Evolutionary conservation across 2,113 vertebrate genomes (phyloP).

Genomic region (Cacatua alba): DNA sequence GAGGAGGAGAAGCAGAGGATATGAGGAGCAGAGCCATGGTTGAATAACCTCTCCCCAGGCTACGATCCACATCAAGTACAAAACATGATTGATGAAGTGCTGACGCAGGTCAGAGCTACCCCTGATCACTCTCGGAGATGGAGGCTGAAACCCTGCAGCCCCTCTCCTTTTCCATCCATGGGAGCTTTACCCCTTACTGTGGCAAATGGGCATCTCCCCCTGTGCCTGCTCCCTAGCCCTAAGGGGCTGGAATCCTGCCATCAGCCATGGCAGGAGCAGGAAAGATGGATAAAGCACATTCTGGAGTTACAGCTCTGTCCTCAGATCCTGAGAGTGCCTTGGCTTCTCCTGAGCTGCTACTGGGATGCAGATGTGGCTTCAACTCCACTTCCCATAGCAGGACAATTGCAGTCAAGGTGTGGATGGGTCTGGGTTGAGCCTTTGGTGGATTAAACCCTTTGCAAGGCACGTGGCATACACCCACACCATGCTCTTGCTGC

Average conservation of each 20-base stretch:
- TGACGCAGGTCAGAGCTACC: not conserved
- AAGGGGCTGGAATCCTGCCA: not conserved
- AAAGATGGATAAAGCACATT: not conserved
- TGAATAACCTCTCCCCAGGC: not conserved
- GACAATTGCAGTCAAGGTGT: not conserved
- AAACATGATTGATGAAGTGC: not conserved
- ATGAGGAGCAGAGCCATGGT: not conserved
- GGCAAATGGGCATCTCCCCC: not conserved
- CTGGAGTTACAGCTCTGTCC: not conserved
- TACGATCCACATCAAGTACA: not conserved
- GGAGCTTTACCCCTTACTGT: not conserved
- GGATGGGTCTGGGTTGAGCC: not conserved
- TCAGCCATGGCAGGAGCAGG: not conserved
- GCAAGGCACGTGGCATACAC: not conserved
- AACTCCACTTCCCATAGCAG: not conserved
- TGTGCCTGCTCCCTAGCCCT: not conserved
- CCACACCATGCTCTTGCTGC: not conserved
- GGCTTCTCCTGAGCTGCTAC: not conserved
- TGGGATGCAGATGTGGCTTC: not conserved
- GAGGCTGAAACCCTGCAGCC: not conserved
- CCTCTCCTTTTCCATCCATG: not conserved
- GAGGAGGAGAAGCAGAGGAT: constrained; percentile 16
- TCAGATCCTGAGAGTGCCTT: fast-evolving
- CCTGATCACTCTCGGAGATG: not conserved
- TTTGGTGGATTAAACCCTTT: not conserved